Percentiles rank a stretch among this genome's conserved stretches.
Conservation (phyloP, 2,797 vertebrate species). For the Cryptoprocta ferox region DNA sequence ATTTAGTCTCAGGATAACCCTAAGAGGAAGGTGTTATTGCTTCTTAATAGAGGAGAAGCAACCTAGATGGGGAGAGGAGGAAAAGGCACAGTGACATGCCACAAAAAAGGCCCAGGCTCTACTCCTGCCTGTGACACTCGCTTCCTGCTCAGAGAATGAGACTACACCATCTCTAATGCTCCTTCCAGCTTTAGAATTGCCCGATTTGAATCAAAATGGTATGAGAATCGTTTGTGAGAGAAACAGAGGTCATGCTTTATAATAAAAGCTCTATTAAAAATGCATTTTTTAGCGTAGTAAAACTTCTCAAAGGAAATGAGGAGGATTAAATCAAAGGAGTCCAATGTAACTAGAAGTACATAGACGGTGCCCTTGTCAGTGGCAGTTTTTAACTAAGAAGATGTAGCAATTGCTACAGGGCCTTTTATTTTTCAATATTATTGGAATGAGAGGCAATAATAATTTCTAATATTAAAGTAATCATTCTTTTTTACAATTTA, state of each 20-base stretch:
- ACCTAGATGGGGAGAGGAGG: neutral
- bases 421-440: conserved; percentile 2
- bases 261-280: conserved; percentile 35
- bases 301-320: neutral
- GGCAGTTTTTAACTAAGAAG: neutral
- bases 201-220: neutral
- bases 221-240: neutral
- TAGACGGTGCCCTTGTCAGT: neutral
- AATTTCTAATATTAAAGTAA: conserved; percentile 30
- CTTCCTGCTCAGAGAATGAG: neutral
- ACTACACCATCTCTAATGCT: neutral
- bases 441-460: conserved; percentile 13
- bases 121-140: neutral
- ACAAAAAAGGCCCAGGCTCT: neutral
- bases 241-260: neutral
- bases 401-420: neutral
- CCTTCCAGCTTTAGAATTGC: neutral
- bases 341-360: neutral
- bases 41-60: neutral
- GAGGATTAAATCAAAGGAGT: neutral
- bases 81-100: too few species aligned
- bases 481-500: conserved; percentile 24
- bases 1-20: neutral
- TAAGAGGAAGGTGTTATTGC: neutral
- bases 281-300: neutral